Evolutionary conservation across 2,888 invertebrate species (phyloP).

Genomic region (Epinotia nisella): DNA sequence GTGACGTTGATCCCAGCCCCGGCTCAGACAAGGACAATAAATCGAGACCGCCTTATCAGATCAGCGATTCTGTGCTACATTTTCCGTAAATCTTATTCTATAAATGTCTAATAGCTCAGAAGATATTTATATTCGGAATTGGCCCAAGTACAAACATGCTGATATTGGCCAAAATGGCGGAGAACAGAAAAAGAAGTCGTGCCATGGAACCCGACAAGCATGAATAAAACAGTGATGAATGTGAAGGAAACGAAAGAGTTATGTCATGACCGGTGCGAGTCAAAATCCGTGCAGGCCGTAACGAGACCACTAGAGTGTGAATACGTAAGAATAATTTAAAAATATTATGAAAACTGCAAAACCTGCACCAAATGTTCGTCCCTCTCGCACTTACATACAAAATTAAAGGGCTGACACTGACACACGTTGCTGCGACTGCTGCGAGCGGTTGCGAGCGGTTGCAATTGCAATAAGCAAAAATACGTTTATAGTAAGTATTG

Average conservation of each 20-base stretch:
- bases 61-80: slow-evolving; percentile 22
- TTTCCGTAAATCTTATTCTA: slow-evolving; percentile 26
- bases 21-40: slow-evolving; percentile 10
- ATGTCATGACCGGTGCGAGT: slow-evolving; percentile 24
- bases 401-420: too few relatives aligned
- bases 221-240: slow-evolving; percentile 42
- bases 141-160: slow-evolving; percentile 33
- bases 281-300: slow-evolving; percentile 17
- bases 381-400: too few relatives aligned
- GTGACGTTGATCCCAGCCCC: slow-evolving; percentile 14
- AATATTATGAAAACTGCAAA: too few relatives aligned
- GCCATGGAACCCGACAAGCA: slow-evolving; percentile 37
- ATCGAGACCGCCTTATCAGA: slow-evolving; percentile 23
- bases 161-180: slow-evolving; percentile 27
- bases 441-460: too few relatives aligned
- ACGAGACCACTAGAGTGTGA: background rate
- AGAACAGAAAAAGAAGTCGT: slow-evolving; percentile 26
- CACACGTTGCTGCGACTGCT: too few relatives aligned
- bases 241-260: slow-evolving; percentile 33
- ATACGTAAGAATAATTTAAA: background rate
- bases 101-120: slow-evolving; percentile 27
- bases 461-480: too few relatives aligned
- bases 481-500: too few relatives aligned
- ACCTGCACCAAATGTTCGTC: too few relatives aligned
- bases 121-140: slow-evolving; percentile 29